Evolutionary conservation across 1,140 invertebrate species (phyloP).

Genomic region (Heliconius congener): DNA sequence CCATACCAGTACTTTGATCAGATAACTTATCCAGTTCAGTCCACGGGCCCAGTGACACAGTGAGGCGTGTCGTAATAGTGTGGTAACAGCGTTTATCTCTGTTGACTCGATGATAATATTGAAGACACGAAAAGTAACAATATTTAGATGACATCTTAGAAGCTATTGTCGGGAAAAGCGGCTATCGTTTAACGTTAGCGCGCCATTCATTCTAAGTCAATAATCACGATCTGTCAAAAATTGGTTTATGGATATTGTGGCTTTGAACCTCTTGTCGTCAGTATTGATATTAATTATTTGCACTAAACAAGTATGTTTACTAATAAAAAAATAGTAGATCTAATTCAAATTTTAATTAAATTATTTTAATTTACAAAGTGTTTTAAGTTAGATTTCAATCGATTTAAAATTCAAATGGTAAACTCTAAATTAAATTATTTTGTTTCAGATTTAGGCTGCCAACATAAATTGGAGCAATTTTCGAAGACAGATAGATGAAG

Average conservation of each 20-base stretch:
- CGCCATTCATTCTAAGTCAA: constrained; percentile 6
- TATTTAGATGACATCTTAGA: constrained; percentile 36
- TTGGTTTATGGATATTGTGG: neutral
- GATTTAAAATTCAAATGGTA: neutral
- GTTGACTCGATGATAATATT: constrained; percentile 49
- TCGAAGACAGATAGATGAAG: constrained; percentile 20
- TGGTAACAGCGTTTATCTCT: constrained; percentile 56
- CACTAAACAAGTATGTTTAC: neutral
- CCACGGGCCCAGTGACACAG: constrained; percentile 52
- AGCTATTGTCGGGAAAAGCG: constrained; percentile 30
- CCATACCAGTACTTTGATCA: constrained; percentile 16
- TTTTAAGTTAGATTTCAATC: neutral
- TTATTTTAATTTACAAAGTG: neutral
- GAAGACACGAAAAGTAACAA: constrained; percentile 37
- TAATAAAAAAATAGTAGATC: neutral
- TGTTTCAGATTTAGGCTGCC: constrained; percentile 40
- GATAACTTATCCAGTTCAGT: constrained; percentile 56
- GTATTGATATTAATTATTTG: neutral
- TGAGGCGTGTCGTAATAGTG: constrained; percentile 56
- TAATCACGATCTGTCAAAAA: neutral
- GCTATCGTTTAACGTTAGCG: constrained; percentile 14
- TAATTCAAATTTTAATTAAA: neutral
- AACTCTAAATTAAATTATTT: constrained; percentile 19
- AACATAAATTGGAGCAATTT: constrained; percentile 23
- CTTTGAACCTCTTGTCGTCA: neutral